Conservation (phyloP, 2,888 invertebrate species). For the Himalopsyche japonica region DNA sequence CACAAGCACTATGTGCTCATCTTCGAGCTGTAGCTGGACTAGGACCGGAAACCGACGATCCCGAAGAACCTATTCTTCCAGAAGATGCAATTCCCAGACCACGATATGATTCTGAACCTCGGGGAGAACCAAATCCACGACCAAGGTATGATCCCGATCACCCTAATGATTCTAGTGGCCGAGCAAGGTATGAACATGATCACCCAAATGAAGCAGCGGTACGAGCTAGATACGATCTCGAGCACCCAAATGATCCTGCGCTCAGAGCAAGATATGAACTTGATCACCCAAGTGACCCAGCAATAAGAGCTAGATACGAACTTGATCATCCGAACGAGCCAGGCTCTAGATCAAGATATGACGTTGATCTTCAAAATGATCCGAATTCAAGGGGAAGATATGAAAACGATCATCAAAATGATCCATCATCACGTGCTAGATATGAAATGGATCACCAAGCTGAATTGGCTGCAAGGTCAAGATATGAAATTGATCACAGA, state of each 20-base stretch:
- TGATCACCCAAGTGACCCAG: neutral
- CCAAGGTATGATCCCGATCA: conserved; percentile 7
- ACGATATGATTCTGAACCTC: conserved; percentile 5
- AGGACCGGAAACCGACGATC: conserved; percentile 68
- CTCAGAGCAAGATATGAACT: neutral
- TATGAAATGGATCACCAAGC: conserved; percentile 69
- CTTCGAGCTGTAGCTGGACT: conserved; percentile 68
- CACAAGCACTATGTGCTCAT: conserved; percentile 82
- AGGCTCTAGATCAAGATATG: neutral
- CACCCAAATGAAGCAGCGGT: conserved; percentile 1
- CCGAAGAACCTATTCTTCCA: conserved; percentile 43
- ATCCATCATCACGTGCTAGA: conserved; percentile 44
- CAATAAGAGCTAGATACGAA: neutral
- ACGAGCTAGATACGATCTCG: conserved; percentile 6
- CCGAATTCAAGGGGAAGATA: neutral
- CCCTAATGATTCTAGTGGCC: neutral
- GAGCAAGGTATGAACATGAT: neutral
- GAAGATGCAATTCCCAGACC: conserved; percentile 41
- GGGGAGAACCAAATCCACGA: neutral
- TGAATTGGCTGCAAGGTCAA: conserved; percentile 45
- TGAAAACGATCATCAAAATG: conserved; percentile 21
- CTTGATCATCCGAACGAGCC: neutral
- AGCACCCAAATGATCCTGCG: neutral
- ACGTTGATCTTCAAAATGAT: neutral
- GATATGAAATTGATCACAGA: conserved; percentile 16